Base-by-base conservation (phyloP, 1,140 invertebrate genomes). In the Conus betulinus region DNA sequence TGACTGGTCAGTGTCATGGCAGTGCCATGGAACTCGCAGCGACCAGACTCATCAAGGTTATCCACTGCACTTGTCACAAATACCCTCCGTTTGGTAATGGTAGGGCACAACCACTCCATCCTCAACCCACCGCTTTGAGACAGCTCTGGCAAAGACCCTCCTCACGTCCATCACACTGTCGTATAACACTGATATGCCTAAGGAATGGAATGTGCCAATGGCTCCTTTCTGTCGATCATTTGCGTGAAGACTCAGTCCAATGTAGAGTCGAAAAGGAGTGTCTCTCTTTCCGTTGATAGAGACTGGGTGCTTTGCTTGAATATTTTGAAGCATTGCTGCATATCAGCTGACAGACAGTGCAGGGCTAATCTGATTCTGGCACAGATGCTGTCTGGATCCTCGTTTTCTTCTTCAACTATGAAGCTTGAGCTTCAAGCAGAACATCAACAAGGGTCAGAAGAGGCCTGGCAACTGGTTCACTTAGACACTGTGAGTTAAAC, bases 21-120 rank as follows among this genome's bases (percentile, higher is more conserved):
- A 85, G 84, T 85, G 63, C 84, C 84, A 85, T 85, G 84, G 63
- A 67, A 51, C 81, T 83, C 81, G 17, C 13, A 53, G 81, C 51
- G 51, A 11, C 81, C 27, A 39, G 81, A 39, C 55, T 83, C 55
- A 83, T 83, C 81, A 83, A 83, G 51, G 81, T 83, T 83, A 39
- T 83, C 81, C 17, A 39, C 81, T 53, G 51, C 81, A 57, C 27
- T 57, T 53, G 81, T 83, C 51, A 57, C 55, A 57, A 83, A 83
- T 20, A 85, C 84, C 52, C 55, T 63, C 84, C 84, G 60, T 39
- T 85, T 85, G 60, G 39, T 60, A 27, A 74, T 85, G 52, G 51
- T 57, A 71, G n/a, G 84, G 84, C 60, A 85, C 53, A 85, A 85
- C 51, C 27, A 60, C 84, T 85, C 84, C 84, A 85, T 85, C 84